These are phyloP conservation scores for Rhinolophus ferrumequinum DNA, from an alignment of 2,113 vertebrate genomes.

Conservation along the genomic window DNA sequence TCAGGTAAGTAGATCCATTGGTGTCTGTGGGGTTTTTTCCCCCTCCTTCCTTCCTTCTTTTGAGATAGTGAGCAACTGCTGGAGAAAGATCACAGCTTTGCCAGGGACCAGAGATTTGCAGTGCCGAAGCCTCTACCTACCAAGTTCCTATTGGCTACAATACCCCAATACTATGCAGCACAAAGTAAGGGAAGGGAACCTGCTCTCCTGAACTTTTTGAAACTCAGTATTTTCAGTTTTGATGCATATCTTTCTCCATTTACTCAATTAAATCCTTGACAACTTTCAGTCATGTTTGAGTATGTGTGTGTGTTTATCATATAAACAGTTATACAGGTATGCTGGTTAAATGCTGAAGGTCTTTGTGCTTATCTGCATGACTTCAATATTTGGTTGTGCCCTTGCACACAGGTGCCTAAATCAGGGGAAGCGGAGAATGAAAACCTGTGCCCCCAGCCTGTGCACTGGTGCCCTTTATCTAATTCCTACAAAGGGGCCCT, in stretches of 20 bases:
- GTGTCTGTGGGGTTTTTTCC: background rate
- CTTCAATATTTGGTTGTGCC: background rate
- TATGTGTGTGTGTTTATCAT: background rate
- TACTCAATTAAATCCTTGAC: slow-evolving; percentile 33
- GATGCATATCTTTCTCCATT: background rate
- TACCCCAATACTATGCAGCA: background rate
- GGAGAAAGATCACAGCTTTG: background rate
- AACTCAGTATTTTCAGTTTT: background rate
- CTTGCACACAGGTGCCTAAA: background rate
- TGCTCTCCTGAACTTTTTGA: background rate
- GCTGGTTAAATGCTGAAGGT: background rate
- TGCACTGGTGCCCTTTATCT: background rate
- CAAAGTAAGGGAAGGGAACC: background rate
- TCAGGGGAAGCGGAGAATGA: background rate
- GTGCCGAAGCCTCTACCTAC: background rate
- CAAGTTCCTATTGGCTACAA: background rate
- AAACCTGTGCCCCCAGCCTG: background rate
- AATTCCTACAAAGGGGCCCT: background rate
- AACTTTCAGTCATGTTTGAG: background rate
- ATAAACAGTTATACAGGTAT: background rate
- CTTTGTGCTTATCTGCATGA: background rate
- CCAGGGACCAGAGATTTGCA: background rate
- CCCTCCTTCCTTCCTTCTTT: too few species aligned
- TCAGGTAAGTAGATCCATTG: background rate
- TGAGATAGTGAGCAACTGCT: background rate